Evolutionary conservation across 1,140 invertebrate species (phyloP).

Genomic region (Drosophila pachea): DNA sequence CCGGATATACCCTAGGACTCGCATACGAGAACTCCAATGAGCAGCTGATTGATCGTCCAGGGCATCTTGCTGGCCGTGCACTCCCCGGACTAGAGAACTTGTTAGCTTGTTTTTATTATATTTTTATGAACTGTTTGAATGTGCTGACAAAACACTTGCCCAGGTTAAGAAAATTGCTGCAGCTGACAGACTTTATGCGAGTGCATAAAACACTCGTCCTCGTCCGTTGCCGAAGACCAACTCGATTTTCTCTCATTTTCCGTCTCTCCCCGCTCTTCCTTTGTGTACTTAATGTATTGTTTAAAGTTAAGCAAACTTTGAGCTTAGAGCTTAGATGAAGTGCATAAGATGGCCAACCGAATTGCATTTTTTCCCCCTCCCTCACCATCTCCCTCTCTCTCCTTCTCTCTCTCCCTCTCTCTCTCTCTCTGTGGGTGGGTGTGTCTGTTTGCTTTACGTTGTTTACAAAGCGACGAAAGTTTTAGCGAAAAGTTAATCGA

Average conservation of each 20-base stretch:
- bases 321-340: constrained; percentile 18
- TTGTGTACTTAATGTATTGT: constrained; percentile 14
- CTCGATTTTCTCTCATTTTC: constrained; percentile 28
- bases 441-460: constrained; percentile 44
- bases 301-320: constrained; percentile 35
- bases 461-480: constrained; percentile 52
- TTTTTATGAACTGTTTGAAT: constrained; percentile 55
- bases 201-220: constrained; percentile 33
- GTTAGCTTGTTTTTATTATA: constrained; percentile 39
- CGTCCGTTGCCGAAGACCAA: constrained; percentile 17
- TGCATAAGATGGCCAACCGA: too few species aligned
- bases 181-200: constrained; percentile 47
- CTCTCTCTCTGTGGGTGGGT: too few species aligned
- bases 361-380: too few species aligned
- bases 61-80: not conserved
- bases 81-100: not conserved
- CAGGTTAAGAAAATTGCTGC: constrained; percentile 50
- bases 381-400: too few species aligned
- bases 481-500: constrained; percentile 69
- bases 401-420: too few species aligned
- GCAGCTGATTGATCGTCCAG: not conserved
- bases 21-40: too few species aligned
- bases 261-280: too few species aligned
- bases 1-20: too few species aligned
- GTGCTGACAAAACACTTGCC: constrained; percentile 51